Conservation (phyloP, 2,888 invertebrate genomes). For the Ischnus inquisitorius region DNA sequence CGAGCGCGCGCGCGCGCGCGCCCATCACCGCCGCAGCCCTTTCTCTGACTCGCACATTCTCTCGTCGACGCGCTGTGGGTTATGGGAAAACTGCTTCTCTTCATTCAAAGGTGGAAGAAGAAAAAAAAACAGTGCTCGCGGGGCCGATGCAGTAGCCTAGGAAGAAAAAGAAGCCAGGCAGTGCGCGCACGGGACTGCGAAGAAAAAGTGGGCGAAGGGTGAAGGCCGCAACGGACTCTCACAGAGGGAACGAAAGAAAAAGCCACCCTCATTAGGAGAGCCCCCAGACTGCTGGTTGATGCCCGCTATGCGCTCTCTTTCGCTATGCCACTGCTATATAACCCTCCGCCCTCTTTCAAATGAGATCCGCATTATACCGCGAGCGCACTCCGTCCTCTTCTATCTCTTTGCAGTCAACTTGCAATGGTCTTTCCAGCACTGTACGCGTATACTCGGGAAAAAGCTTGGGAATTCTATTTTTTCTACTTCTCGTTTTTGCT, state of each 20-base stretch:
- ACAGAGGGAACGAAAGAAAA: conserved; percentile 74
- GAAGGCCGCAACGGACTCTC: conserved; percentile 60
- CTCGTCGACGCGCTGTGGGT: conserved; percentile 21
- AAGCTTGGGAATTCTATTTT: background rate
- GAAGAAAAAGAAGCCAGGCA: conserved; percentile 31
- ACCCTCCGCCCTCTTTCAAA: conserved; percentile 73
- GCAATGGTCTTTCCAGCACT: conserved; percentile 50
- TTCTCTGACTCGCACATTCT: conserved; percentile 58
- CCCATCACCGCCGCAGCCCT: conserved; percentile 54
- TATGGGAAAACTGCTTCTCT: conserved; percentile 61
- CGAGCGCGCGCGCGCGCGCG: background rate
- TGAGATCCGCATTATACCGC: conserved; percentile 75
- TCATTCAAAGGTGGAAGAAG: conserved; percentile 75
- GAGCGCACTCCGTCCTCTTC: conserved; percentile 3
- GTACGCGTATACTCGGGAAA: background rate
- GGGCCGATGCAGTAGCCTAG: conserved; percentile 47
- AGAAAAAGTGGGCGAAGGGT: conserved; percentile 61
- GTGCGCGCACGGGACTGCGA: conserved; percentile 28
- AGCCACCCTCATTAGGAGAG: conserved; percentile 80
- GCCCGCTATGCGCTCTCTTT: conserved; percentile 23
- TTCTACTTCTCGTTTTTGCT: too few species aligned
- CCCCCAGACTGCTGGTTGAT: conserved; percentile 74
- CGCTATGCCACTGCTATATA: conserved; percentile 43
- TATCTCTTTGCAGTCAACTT: conserved; percentile 54
- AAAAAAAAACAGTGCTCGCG: conserved; percentile 60